Evolutionary conservation across 2,888 invertebrate genomes (phyloP), one percentile per base, ranked within the genome.

Genomic region (Masnerella sp.): DNA sequence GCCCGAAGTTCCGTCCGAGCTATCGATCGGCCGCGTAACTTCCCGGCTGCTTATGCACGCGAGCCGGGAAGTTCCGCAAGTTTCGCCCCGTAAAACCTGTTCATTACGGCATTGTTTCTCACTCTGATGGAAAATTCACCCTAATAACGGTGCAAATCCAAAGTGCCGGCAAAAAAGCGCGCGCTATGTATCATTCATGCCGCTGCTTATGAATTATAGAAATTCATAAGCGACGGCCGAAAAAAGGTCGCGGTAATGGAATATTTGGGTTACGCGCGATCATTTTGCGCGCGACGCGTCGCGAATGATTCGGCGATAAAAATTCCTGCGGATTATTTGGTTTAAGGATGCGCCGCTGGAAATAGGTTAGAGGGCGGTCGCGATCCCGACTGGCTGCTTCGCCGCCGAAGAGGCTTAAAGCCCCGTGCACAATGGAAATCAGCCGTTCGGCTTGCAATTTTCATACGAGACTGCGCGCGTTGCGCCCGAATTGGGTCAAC

Each of bases 341-440:
- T 58, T 56, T 58, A 25, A 56, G 68, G 54, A 62, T 58, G 58
- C 54, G 18, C 65, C 61, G 75, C 40, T 42, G 34, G 42, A 75
- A 75, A 75, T 69, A 56, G 76, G 73, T 70, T 75, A 68, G 64
- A 75, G 64, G 71, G 59, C 42, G 70, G 62, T n/a, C n/a, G 47
- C 49, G 30, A 30, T 30, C n/a, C n/a, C n/a, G n/a, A n/a, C n/a
- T n/a, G n/a, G n/a, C n/a, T n/a, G n/a, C n/a, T n/a, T n/a, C n/a
- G n/a, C n/a, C n/a, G n/a, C n/a, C n/a, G n/a, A n/a, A n/a, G n/a
- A n/a, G n/a, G n/a, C n/a, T 30, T 65, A 40, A 65, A 43, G 65
- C 56, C 8, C 9, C 56, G 47, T 45, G 22, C 67, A 43, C 67
- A 51, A 15, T 36, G 67, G 12, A 34, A 30, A n/a, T n/a, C n/a